Evolutionary conservation across 2,888 invertebrate species (phyloP).

Genomic region (Steromphala cineraria): DNA sequence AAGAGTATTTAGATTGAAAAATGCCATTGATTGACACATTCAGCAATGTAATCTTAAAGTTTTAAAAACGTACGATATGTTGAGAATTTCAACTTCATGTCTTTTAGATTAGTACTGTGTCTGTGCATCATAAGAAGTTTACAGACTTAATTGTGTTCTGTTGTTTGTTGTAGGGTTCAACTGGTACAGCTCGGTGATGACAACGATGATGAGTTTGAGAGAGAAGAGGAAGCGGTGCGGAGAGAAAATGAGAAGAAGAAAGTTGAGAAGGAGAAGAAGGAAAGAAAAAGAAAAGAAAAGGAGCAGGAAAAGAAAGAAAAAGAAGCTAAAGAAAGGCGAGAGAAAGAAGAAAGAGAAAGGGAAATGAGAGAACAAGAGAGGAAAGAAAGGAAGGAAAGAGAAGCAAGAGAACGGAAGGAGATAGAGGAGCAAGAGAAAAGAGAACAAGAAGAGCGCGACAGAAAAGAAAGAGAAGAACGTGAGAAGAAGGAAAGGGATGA

Average conservation of each 20-base stretch:
- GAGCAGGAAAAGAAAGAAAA: not conserved
- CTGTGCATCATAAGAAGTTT: too few species aligned
- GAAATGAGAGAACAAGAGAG: not conserved
- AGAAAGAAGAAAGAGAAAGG: not conserved
- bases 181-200: not conserved
- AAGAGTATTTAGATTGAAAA: too few species aligned
- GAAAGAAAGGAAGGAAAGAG: not conserved
- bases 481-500: not conserved
- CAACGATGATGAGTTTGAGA: conserved; percentile 10
- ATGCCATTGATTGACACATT: too few species aligned
- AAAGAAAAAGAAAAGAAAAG: conserved; percentile 6
- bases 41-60: too few species aligned
- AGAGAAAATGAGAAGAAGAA: conserved; percentile 8
- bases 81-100: too few species aligned
- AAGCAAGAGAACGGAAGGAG: not conserved
- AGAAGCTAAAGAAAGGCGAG: not conserved
- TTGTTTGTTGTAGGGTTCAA: not conserved
- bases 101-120: too few species aligned
- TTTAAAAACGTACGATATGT: too few species aligned
- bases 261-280: not conserved
- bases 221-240: not conserved
- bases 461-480: conserved; percentile 15
- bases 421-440: not conserved
- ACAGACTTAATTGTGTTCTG: not conserved
- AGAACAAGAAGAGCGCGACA: conserved; percentile 16